Percentiles rank a stretch among this genome's conserved stretches.
Evolutionary conservation across 2,113 vertebrate genomes (phyloP).

Genomic region (Marmota monax): DNA sequence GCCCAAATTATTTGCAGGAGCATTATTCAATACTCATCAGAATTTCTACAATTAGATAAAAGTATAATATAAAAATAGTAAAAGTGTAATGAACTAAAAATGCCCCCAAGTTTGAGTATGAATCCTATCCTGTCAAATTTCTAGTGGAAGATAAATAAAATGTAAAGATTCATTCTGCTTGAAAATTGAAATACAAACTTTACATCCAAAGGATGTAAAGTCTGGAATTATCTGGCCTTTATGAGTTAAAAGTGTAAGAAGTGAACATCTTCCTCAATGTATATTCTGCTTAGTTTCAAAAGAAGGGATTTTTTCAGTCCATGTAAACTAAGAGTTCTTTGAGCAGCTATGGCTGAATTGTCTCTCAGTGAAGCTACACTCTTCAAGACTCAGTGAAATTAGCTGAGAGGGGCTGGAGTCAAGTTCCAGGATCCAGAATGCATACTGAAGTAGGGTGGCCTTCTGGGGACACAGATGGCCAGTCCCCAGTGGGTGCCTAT

Average conservation of each 20-base stretch:
- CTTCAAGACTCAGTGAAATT: background rate
- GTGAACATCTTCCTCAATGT: background rate
- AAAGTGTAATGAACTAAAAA: background rate
- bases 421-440: background rate
- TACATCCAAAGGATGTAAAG: background rate
- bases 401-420: background rate
- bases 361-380: background rate
- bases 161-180: background rate
- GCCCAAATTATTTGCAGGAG: background rate
- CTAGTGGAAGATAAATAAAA: background rate
- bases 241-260: background rate
- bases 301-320: background rate
- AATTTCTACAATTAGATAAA: background rate
- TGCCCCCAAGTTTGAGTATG: background rate
- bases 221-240: background rate
- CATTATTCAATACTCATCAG: background rate
- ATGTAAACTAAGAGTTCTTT: background rate
- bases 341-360: background rate
- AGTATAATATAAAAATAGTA: background rate
- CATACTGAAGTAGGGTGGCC: background rate
- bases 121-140: background rate
- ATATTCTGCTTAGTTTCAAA: background rate
- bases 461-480: background rate
- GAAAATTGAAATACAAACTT: background rate
- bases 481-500: background rate